Conservation (phyloP, 2,113 vertebrate species). For the Mus spicilegus region DNA sequence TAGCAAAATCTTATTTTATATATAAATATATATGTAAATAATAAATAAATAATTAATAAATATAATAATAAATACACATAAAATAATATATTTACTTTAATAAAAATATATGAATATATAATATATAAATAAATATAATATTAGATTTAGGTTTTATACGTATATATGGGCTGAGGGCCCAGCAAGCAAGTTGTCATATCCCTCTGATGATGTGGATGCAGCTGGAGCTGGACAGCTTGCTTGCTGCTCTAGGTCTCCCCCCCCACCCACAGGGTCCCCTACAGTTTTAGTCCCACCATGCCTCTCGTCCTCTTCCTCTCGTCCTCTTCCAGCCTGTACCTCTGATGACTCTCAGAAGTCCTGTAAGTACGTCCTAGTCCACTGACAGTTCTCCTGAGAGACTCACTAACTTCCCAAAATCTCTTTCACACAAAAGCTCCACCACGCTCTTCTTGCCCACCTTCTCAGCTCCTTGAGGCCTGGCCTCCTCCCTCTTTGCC, state of each 20-base stretch:
- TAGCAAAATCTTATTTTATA: background rate
- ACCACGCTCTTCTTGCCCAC: background rate
- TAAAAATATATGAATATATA: too few species aligned
- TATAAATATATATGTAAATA: background rate
- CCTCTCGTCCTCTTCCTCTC: background rate
- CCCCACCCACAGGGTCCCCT: background rate
- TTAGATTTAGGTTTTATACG: background rate
- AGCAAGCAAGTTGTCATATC: background rate
- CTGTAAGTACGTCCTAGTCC: background rate
- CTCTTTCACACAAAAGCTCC: background rate
- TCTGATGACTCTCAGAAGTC: slow-evolving; percentile 32
- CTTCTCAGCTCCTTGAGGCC: slow-evolving; percentile 2
- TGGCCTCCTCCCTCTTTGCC: slow-evolving; percentile 13
- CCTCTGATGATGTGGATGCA: background rate
- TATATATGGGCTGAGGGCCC: rapidly evolving
- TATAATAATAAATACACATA: background rate
- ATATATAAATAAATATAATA: background rate
- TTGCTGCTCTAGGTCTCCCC: too few species aligned
- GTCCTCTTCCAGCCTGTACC: background rate
- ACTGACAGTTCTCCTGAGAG: background rate
- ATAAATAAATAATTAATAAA: too few species aligned
- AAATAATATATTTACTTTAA: too few species aligned
- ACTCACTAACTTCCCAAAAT: background rate
- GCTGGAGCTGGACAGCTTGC: background rate
- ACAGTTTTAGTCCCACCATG: background rate